These are phyloP conservation scores for Fratercula arctica DNA, from an alignment of 2,797 vertebrate genomes.

Conservation along the genomic window DNA sequence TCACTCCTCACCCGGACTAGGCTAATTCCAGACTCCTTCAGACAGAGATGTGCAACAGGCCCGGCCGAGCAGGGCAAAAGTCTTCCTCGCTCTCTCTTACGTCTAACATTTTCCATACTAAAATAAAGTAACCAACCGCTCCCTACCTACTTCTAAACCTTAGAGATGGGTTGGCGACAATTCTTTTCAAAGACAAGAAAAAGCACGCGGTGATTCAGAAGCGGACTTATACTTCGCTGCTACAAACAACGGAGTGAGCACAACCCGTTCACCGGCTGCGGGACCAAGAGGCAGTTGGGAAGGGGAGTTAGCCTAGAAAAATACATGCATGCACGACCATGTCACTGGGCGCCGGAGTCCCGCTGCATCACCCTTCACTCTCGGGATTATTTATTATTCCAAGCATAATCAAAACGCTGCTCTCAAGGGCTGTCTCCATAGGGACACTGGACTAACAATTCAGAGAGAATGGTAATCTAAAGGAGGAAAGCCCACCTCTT, in stretches of 20 bases:
- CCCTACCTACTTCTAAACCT: background rate
- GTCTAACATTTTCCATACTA: background rate
- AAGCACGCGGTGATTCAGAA: background rate
- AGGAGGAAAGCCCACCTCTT: background rate
- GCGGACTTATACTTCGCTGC: background rate
- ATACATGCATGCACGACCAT: accelerated
- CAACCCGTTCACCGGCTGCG: background rate
- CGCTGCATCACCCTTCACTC: background rate
- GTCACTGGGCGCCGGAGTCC: background rate
- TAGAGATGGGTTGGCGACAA: background rate
- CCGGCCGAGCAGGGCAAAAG: background rate
- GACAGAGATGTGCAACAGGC: background rate
- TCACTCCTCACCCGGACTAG: background rate
- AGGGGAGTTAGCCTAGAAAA: background rate
- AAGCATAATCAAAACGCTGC: constrained; percentile 2
- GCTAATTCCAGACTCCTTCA: background rate
- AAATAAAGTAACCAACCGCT: background rate
- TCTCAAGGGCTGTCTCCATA: background rate
- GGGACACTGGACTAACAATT: constrained; percentile 16
- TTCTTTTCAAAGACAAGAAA: background rate
- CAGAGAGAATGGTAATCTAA: background rate
- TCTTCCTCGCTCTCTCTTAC: background rate
- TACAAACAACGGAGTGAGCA: background rate
- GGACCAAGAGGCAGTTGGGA: background rate
- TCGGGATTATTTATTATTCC: background rate